Conservation (phyloP, 2,113 vertebrate genomes). For the Takifugu bimaculatus region DNA sequence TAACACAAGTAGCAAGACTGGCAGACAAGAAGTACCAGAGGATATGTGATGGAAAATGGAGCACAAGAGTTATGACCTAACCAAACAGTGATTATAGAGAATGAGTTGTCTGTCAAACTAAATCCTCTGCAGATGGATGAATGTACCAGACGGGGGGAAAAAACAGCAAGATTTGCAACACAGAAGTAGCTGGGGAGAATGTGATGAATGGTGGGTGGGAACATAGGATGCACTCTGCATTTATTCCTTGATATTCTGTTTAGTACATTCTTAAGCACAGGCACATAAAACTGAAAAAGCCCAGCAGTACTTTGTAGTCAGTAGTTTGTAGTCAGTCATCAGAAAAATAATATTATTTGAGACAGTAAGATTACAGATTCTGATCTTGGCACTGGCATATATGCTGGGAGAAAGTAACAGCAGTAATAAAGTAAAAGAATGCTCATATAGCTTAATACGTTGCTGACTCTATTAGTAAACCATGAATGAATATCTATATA, state of each 20-base stretch:
- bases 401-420: no score
- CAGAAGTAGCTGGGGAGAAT: background rate
- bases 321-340: no score
- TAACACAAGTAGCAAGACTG: conserved; percentile 44
- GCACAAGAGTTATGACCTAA: conserved; percentile 47
- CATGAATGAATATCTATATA: no score
- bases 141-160: background rate
- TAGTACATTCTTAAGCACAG: no score
- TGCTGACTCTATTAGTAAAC: no score
- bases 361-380: no score
- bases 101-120: conserved; percentile 48
- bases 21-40: conserved; percentile 28
- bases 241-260: no score
- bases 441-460: no score
- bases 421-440: background rate
- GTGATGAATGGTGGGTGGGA: background rate
- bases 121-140: conserved; percentile 47
- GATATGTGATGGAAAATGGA: conserved; percentile 43
- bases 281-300: no score
- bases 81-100: conserved; percentile 50
- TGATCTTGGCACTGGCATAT: no score
- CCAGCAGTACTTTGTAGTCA: no score
- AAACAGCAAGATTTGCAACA: background rate
- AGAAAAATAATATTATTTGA: no score
- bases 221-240: background rate